Evolutionary conservation across 2,113 vertebrate species (phyloP), one percentile per base, ranked within the genome.

Genomic region (Cercocebus atys): DNA sequence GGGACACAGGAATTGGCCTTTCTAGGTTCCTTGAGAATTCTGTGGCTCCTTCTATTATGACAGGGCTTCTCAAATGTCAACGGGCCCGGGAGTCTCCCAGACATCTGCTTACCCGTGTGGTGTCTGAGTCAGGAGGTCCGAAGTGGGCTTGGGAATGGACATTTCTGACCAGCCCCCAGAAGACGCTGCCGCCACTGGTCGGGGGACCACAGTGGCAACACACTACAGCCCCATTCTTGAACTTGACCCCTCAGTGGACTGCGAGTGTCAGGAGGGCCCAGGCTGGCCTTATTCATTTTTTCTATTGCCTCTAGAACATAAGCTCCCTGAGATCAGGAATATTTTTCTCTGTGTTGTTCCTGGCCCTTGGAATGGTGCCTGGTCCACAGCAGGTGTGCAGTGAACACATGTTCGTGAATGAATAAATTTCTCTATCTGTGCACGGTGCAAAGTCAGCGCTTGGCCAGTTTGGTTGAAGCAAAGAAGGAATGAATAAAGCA

Each of bases 231-330:
- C 45, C 18, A 2, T 13, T 20, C 90, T 40, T 2, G 25, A 32
- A 35, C 43, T 0, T n/a, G 14, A 7, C 6, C 47, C 40, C 61
- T 16, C 0, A 1, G 11, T 5, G 16, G 64, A 8, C 76, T 35
- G 64, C 1, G 72, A 6, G n/a, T 0, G 0, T 22, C 13, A 3
- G 11, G 55, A 82, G 66, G 13, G 14, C 5, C 3, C 0, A 0
- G 55, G 82, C 50, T 35, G 35, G 38, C 52, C 38, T 32, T 10
- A 1, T 6, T n/a, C 50, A 1, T 1, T 4, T 2, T 27, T 38
- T 12, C 43, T 27, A 8, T 47, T 73, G 11, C 57, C 50, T 38
- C 79, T 23, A 80, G 5, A 25, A 8, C 2, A 3, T 3, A 22
- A 68, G 52, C 38, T 38, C 75, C 57, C n/a, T 0, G 2, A 79